phyloP scores from a whole-genome alignment of 2,888 invertebrate species.

The Sminthurides aquaticus region DNA sequence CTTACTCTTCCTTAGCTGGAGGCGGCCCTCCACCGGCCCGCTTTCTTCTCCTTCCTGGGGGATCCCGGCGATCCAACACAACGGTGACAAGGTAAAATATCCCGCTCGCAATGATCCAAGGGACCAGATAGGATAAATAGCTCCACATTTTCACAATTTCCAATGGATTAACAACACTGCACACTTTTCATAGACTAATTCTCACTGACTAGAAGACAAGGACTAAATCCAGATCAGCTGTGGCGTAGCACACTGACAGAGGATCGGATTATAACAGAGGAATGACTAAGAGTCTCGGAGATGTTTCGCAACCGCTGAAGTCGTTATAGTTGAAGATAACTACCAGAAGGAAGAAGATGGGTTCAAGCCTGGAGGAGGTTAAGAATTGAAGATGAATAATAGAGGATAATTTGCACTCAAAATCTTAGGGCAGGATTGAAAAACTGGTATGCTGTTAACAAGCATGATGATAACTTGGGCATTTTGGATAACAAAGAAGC shows the following conservation, averaged over 20 bases:
- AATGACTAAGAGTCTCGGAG: too few species aligned
- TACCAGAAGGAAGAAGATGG: too few species aligned
- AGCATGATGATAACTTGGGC: not conserved
- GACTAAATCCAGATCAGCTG: too few species aligned
- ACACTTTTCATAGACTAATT: too few species aligned
- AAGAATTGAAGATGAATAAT: not conserved
- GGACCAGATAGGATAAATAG: not conserved
- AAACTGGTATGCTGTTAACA: not conserved
- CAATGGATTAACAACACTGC: too few species aligned
- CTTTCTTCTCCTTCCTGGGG: not conserved
- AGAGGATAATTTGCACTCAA: not conserved
- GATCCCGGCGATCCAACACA: constrained; percentile 10
- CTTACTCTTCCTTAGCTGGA: too few species aligned
- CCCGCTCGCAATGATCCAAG: constrained; percentile 14
- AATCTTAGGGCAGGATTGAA: not conserved
- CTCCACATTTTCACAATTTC: not conserved
- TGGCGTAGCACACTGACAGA: not conserved
- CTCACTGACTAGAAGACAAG: too few species aligned
- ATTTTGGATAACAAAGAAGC: too few species aligned
- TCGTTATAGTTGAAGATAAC: too few species aligned
- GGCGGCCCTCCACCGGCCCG: not conserved
- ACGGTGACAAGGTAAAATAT: constrained; percentile 14
- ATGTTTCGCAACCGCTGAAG: too few species aligned
- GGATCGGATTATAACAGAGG: too few species aligned
- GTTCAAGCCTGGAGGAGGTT: not conserved